These are phyloP conservation scores for Sphyrna mokarran DNA, from an alignment of 2,113 vertebrate genomes.

Conservation along the genomic window DNA sequence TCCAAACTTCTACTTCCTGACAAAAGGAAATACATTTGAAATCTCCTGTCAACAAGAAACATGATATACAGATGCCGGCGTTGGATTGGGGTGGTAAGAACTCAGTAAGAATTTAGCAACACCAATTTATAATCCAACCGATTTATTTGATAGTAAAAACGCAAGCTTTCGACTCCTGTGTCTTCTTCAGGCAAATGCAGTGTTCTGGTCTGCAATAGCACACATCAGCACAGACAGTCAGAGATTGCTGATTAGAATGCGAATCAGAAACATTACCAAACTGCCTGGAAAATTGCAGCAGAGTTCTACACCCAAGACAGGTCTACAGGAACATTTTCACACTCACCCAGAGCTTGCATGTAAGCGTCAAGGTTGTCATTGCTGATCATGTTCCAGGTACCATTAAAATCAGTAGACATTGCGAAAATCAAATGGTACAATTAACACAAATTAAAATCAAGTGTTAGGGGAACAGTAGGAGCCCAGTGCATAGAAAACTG, in stretches of 20 bases:
- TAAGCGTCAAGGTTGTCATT: conserved; percentile 75
- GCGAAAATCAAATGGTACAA: conserved; percentile 28
- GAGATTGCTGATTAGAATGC: no score
- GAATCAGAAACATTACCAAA: not conserved
- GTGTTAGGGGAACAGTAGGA: not conserved
- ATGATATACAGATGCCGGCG: no score
- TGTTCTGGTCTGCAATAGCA: no score
- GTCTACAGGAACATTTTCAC: not conserved
- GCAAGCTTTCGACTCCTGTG: no score
- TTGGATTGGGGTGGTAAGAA: no score
- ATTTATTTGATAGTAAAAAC: no score
- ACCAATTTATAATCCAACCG: no score
- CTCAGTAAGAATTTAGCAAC: no score
- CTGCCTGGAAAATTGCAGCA: not conserved
- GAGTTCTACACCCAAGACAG: not conserved
- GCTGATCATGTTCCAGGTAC: conserved; percentile 75
- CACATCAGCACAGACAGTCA: no score
- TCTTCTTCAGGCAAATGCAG: no score
- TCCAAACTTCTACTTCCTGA: not conserved
- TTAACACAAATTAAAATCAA: not conserved
- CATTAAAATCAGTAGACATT: conserved; percentile 67
- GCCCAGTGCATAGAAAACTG: no score
- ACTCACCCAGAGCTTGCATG: conserved; percentile 73
- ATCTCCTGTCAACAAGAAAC: not conserved
- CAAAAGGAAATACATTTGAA: not conserved